Base-by-base conservation (phyloP, 1,140 invertebrate species). In the Piezodorus guildinii region DNA sequence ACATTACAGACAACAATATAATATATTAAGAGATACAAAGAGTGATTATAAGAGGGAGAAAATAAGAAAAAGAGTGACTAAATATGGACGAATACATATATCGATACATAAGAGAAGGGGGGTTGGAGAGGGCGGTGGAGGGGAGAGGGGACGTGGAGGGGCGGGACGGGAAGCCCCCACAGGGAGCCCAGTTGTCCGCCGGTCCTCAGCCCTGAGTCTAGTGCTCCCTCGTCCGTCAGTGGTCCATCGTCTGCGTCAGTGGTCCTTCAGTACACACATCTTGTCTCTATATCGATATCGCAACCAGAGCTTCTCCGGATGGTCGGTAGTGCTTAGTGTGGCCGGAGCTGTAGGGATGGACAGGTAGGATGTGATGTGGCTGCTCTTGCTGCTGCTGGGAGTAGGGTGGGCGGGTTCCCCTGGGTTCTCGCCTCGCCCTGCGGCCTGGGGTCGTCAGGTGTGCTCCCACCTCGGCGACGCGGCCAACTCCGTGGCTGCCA, bases 401-500 rank as follows among this genome's bases (percentile, higher is more conserved):
- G 58, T 17, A n/a, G 58, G n/a, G 16, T 60, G 30, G 58, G 58
- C 25, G 58, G 58, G 52, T 25, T 56, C 52, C 17, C 52, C 52
- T 14, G 58, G 58, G n/a, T 60, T 60, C 43, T 60, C 30, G 58
- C n/a, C 30, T 25, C 34, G 34, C 34, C 15, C 16, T n/a, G 58
- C 30, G 3, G 54, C 15, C 23, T 34, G 54, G 54, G 58, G 39
- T n/a, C 30, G 58, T 8, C 58, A 44, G 34, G 58, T 60, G n/a
- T 60, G 58, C 58, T 44, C 58, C 27, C 58, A 60, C 58, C 58
- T 60, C 49, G 71, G 71, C 56, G 71, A 71, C 66, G 43, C 60
- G 12, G 68, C 67, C 64, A 72, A 79, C 65, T 80, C 81, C 72
- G 76, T 82, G 17, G 77, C 79, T 25, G 82, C 83, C 65, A 72